Percentiles rank a stretch among this genome's conserved stretches.
These are phyloP conservation scores for Pocillopora damicornis DNA, from an alignment of 64 coral and sea anemone species.

Conservation along the genomic window DNA sequence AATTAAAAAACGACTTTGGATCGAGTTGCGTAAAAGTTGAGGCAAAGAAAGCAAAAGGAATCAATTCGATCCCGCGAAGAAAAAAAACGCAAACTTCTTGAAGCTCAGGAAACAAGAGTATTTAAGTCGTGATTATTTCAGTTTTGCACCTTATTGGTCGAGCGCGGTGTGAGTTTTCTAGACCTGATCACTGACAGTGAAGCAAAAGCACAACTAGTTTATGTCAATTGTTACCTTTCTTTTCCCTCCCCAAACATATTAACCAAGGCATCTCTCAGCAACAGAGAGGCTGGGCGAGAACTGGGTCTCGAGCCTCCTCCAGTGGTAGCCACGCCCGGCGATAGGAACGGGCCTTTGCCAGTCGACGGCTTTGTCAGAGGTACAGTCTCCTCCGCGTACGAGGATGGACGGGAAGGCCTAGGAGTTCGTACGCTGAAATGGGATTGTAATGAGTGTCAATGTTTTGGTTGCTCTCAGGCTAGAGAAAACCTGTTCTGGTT, in stretches of 20 bases:
- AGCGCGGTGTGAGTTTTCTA: too few relatives aligned
- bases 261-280: slow-evolving; percentile 28
- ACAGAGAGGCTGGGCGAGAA: slow-evolving; percentile 26
- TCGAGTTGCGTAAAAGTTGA: too few relatives aligned
- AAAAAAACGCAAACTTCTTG: too few relatives aligned
- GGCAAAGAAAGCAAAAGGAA: too few relatives aligned
- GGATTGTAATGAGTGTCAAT: not conserved
- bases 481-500: not conserved
- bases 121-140: too few relatives aligned
- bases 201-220: too few relatives aligned
- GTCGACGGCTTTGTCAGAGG: slow-evolving; percentile 1
- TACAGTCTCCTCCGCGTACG: not conserved
- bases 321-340: not conserved
- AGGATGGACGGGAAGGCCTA: slow-evolving; percentile 17
- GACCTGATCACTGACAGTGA: too few relatives aligned
- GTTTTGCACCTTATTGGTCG: too few relatives aligned
- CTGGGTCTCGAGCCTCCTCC: slow-evolving; percentile 4
- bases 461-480: not conserved
- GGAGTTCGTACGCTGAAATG: slow-evolving; percentile 21
- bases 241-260: slow-evolving; percentile 1
- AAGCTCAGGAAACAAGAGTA: too few relatives aligned
- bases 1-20: too few relatives aligned
- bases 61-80: too few relatives aligned
- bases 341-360: not conserved
- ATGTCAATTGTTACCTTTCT: not conserved